Conservation (phyloP, 2,797 vertebrate genomes). For the Vireo griseus region DNA sequence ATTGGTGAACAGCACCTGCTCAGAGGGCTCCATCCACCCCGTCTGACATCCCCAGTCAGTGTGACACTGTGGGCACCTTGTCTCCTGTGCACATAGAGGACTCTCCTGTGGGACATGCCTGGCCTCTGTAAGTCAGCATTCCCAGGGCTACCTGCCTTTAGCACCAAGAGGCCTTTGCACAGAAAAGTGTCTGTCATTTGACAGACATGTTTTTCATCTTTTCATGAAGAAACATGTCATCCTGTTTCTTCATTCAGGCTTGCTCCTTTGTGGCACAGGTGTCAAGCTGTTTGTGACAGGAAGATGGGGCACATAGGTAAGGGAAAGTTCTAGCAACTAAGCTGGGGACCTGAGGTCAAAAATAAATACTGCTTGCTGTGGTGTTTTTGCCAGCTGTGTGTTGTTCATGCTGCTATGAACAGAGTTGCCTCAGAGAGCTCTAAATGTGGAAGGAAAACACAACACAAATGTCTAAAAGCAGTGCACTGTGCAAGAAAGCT, state of each 20-base stretch:
- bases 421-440: background rate
- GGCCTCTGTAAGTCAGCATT: background rate
- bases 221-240: too few species aligned
- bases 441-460: background rate
- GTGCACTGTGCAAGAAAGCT: background rate
- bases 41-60: background rate
- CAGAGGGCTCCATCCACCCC: fast-evolving
- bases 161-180: background rate
- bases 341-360: background rate
- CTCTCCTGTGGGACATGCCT: background rate
- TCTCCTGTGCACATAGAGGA: background rate
- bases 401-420: background rate
- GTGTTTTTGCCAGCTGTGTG: background rate
- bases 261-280: background rate
- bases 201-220: too few species aligned
- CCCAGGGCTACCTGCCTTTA: background rate
- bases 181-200: background rate
- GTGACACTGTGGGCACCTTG: background rate
- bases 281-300: background rate
- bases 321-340: background rate
- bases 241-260: background rate
- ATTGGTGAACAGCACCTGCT: background rate
- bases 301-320: background rate
- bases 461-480: background rate
- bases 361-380: background rate